These are phyloP conservation scores for Lycaena phlaeas DNA, from an alignment of 2,888 invertebrate genomes.

Conservation along the genomic window DNA sequence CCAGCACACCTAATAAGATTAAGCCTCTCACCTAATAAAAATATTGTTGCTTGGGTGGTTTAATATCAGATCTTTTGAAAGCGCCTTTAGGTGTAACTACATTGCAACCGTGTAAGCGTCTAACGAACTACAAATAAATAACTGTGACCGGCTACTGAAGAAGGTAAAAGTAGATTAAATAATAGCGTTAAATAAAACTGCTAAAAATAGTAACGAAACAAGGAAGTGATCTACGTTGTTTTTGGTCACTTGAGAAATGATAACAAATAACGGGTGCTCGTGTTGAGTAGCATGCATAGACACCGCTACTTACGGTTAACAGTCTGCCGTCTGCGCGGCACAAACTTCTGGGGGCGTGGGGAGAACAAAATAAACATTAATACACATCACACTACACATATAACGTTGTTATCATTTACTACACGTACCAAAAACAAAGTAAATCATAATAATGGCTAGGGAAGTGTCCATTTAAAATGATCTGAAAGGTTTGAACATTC, in stretches of 20 bases:
- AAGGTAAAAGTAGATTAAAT: too few species aligned
- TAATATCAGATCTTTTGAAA: too few species aligned
- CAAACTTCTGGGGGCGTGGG: conserved; percentile 46
- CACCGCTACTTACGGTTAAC: conserved; percentile 56
- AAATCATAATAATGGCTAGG: conserved; percentile 21
- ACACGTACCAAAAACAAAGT: conserved; percentile 20
- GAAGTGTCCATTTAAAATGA: not conserved
- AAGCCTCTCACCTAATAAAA: too few species aligned
- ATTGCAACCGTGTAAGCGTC: not conserved
- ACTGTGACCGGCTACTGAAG: too few species aligned
- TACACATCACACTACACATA: conserved; percentile 12
- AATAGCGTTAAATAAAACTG: not conserved
- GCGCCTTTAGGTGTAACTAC: not conserved
- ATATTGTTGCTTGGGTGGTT: too few species aligned
- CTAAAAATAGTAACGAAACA: conserved; percentile 9
- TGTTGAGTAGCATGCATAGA: conserved; percentile 28
- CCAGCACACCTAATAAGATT: too few species aligned
- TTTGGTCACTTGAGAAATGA: conserved; percentile 51
- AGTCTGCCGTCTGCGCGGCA: conserved; percentile 43
- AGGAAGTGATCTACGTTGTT: conserved; percentile 14
- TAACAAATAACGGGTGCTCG: conserved; percentile 37
- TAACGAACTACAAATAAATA: not conserved
- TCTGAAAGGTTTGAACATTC: too few species aligned
- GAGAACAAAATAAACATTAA: conserved; percentile 39
- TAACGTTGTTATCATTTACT: conserved; percentile 50